Evolutionary conservation across 2,797 vertebrate species (phyloP).

Genomic region (Aythya fuligula): DNA sequence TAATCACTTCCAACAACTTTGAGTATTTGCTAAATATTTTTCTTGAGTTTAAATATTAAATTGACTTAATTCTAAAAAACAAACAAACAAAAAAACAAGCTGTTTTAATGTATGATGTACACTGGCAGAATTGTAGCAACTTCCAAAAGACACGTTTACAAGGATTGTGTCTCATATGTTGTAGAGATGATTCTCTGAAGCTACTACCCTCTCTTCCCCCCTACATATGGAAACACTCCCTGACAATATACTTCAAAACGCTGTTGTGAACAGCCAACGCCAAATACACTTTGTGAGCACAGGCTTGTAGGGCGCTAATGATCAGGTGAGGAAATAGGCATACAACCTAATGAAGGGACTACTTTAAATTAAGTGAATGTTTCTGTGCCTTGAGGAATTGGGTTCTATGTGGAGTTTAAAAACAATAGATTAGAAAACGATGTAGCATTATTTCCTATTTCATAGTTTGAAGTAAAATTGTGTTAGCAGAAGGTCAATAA

Average conservation of each 20-base stretch:
- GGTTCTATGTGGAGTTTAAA: neutral
- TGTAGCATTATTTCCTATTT: neutral
- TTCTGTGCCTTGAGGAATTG: neutral
- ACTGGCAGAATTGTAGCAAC: too few relatives aligned
- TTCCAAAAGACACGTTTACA: too few relatives aligned
- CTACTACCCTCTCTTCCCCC: neutral
- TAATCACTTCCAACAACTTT: too few relatives aligned
- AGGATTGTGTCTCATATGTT: too few relatives aligned
- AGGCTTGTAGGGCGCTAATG: neutral
- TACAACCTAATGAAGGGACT: too few relatives aligned
- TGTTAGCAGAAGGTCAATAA: neutral
- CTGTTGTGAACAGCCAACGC: neutral
- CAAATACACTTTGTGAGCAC: neutral
- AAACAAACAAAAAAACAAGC: too few relatives aligned
- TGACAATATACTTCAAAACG: neutral
- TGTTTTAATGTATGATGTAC: too few relatives aligned
- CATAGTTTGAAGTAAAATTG: neutral
- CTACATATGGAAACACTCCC: accelerated
- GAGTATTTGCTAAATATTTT: too few relatives aligned
- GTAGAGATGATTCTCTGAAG: too few relatives aligned
- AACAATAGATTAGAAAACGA: neutral
- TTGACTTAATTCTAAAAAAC: too few relatives aligned
- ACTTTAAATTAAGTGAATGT: neutral
- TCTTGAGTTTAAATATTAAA: too few relatives aligned
- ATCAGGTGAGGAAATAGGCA: neutral